Evolutionary conservation across 2,797 vertebrate genomes (phyloP), one percentile per base, ranked within the genome.

Genomic region (Clarias laeviceps): DNA sequence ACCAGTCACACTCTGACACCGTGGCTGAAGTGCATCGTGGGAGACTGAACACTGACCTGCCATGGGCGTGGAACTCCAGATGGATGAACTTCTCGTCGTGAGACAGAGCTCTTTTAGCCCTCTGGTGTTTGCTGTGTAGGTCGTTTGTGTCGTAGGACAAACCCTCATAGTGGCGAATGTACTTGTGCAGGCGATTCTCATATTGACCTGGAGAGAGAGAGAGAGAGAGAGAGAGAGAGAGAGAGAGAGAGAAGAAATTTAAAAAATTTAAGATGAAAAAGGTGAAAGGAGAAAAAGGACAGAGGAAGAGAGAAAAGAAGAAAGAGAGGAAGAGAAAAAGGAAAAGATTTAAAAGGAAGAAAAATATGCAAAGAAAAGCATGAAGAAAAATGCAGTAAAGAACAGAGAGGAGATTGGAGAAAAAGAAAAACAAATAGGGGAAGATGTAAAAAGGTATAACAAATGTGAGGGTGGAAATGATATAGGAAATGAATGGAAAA

Each of bases 81-180:
- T 93, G 95, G 91, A 99, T 89, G 61, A 95, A 96, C 91, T 91
- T 95, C 86, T 98, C 97, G 77, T 97, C 94, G 1, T 97, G 95
- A 1, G 94, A 95, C 11, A 97, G 78, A 3, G 98, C 96, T 93
- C 98, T 96, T 94, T 97, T 99, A 94, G 97, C 97, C 95, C 98
- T 96, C 95, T 98, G 97, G 95, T 99, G 98, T 92, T 95, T 97
- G 94, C 92, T 96, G 95, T 99, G 98, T 93, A 99, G 94, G 87
- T 93, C 93, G 84, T 96, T 95, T 85, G 94, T 96, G 91, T 97
- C 95, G 0, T 99, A 99, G 61, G 97, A 97, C 86, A 99, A 94
- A 88, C 97, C 98, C 94, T 99, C 98, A 94, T 98, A 99, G 94
- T 99, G 97, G 81, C 91, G 96, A 91, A 99, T 97, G 88, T 97